Evolutionary conservation across 2,113 vertebrate genomes (phyloP).

Genomic region (Poicephalus meyeri): DNA sequence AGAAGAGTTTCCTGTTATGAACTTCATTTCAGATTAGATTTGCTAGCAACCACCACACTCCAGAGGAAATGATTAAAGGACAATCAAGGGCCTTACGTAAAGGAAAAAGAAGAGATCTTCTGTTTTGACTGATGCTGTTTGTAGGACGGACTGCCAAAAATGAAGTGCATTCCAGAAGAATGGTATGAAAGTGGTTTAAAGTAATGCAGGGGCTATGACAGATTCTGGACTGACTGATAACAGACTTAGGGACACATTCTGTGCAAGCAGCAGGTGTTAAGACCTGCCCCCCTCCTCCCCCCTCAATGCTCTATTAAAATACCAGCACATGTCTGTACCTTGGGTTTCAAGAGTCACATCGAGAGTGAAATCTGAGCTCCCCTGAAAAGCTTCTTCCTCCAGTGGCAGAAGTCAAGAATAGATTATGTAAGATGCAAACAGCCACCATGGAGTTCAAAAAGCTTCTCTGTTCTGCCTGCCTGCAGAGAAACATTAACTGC

Average conservation of each 20-base stretch:
- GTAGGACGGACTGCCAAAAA: neutral
- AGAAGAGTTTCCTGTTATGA: slow-evolving; percentile 52
- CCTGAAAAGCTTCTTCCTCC: neutral
- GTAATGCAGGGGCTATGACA: neutral
- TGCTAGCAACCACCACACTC: slow-evolving; percentile 49
- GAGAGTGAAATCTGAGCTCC: neutral
- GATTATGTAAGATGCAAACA: neutral
- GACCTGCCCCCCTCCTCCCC: neutral
- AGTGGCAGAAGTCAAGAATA: neutral
- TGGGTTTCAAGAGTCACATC: neutral
- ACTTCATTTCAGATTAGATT: slow-evolving; percentile 42
- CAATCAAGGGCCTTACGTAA: neutral
- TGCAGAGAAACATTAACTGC: neutral
- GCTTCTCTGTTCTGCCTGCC: neutral
- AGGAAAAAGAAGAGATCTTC: neutral
- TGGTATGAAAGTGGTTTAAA: neutral
- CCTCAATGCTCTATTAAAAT: neutral
- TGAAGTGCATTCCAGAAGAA: neutral
- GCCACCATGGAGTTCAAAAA: neutral
- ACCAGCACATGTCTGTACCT: neutral
- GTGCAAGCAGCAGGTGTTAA: neutral
- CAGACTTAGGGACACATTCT: neutral
- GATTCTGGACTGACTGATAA: neutral
- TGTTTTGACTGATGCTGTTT: neutral
- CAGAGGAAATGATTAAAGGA: slow-evolving; percentile 26